Percentiles rank a stretch among this genome's conserved stretches.
These are phyloP conservation scores for Petrolisthes manimaculis DNA, from an alignment of 2,888 invertebrate species.

Conservation along the genomic window DNA sequence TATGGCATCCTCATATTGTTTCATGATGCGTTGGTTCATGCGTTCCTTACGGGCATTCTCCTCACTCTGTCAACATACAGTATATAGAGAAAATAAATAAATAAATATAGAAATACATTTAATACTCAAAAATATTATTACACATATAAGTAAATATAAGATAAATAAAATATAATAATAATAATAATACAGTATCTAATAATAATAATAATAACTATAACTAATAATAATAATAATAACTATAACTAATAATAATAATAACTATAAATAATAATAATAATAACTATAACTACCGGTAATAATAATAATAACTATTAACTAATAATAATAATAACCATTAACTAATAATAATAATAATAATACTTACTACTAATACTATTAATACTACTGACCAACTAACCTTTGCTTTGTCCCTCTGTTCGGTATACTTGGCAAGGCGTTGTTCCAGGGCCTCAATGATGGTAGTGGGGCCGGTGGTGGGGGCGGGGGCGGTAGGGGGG, in stretches of 20 bases:
- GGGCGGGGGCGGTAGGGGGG: slow-evolving; percentile 70
- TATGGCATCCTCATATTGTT: slow-evolving; percentile 91
- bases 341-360: not conserved
- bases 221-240: too few relatives aligned
- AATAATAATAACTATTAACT: not conserved
- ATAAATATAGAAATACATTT: not conserved
- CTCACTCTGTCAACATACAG: slow-evolving; percentile 71
- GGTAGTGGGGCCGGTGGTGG: slow-evolving; percentile 71
- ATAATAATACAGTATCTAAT: too few relatives aligned
- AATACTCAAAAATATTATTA: not conserved
- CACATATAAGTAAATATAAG: not conserved
- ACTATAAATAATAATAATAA: too few relatives aligned
- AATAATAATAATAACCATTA: too few relatives aligned
- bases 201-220: too few relatives aligned
- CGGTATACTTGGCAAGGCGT: slow-evolving; percentile 83
- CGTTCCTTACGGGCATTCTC: slow-evolving; percentile 88
- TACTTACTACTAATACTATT: not conserved
- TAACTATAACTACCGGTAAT: too few relatives aligned
- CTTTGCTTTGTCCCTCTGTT: slow-evolving; percentile 82
- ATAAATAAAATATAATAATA: not conserved
- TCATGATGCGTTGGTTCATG: slow-evolving; percentile 89
- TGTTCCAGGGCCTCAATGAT: slow-evolving; percentile 85
- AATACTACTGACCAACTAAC: slow-evolving; percentile 67
- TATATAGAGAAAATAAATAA: not conserved
- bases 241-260: too few relatives aligned